Evolutionary conservation across 2,113 vertebrate genomes (phyloP), one percentile per base, ranked within the genome.

Genomic region (Alces alces): DNA sequence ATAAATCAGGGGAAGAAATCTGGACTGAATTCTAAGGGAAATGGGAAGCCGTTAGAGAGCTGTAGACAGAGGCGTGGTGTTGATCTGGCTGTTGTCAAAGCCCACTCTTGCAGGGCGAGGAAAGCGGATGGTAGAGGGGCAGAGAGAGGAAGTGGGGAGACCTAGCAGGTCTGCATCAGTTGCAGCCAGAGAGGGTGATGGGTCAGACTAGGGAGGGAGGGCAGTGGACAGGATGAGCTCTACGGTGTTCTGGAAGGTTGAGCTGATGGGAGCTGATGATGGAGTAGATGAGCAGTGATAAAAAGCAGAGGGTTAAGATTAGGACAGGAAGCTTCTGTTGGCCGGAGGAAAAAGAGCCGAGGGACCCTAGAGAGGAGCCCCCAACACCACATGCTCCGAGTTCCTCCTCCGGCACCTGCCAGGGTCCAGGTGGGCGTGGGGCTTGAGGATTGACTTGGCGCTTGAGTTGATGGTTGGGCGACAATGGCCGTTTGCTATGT

Each of bases 401-500:
- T 2, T 8, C 60, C 23, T n/a, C 60, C 91, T 33, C 0, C 17
- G 0, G 36, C 0, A 39, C 88, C 88, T 39, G 45, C 80, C 60
- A 21, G 88, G 54, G 47, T 50, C 70, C 97, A 98, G 97, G 96
- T 91, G 95, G 97, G 94, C 3, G 27, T 92, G 96, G 88, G 91
- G 84, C 78, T 58, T 28, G 11, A 4, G 1, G 19, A 36, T 70
- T 39, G 66, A 70, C n/a, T 39, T 2, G 25, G 76, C 5, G 9
- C 50, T 30, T 39, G 79, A 79, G 43, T 70, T 19, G 15, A 45
- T 17, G 78, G 21, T 9, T 33, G 66, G 21, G 11, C 28, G 64
- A 25, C 3, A 10, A 33, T 15, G 54, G 5, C 14, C 36, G 0
- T 54, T 87, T 70, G 60, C 60, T 64, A 30, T 13, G n/a, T 27